A percentile compares a stretch with the other conserved stretches of the same genome.
Evolutionary conservation across 2,888 invertebrate species (phyloP).

Genomic region (Clivina fossor): DNA sequence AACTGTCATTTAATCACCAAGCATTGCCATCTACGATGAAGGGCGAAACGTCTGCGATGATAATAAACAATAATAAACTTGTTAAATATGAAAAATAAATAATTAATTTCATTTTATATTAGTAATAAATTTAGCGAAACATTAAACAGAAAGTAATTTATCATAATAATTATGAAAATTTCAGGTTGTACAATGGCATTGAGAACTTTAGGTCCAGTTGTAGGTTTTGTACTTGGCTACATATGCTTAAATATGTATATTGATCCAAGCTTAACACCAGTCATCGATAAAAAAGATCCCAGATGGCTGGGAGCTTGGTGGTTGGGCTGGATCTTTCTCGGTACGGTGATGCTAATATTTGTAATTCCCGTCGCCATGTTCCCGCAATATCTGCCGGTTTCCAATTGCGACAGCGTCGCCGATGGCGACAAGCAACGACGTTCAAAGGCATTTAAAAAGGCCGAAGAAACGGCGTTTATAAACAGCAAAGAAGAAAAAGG

Average conservation of each 20-base stretch:
- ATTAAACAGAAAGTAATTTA: conserved; percentile 6
- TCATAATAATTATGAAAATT: conserved; percentile 35
- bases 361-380: conserved; percentile 66
- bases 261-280: conserved; percentile 61
- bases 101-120: too few relatives aligned
- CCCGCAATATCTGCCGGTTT: too few relatives aligned
- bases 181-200: conserved; percentile 56
- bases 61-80: too few relatives aligned
- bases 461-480: conserved; percentile 20
- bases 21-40: too few relatives aligned
- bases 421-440: too few relatives aligned
- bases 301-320: conserved; percentile 78
- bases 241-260: conserved; percentile 60
- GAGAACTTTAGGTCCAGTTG: conserved; percentile 59
- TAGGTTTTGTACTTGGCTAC: conserved; percentile 61
- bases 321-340: conserved; percentile 65
- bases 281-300: conserved; percentile 62
- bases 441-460: too few relatives aligned
- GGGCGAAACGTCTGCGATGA: too few relatives aligned
- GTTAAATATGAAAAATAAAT: too few relatives aligned
- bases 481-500: conserved; percentile 53
- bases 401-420: too few relatives aligned
- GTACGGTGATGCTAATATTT: conserved; percentile 60
- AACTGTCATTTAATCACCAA: too few relatives aligned
- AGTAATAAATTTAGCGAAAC: conserved; percentile 9